phyloP scores from a whole-genome alignment of 2,113 vertebrate species.

The Poeciliopsis turrubarensis region DNA sequence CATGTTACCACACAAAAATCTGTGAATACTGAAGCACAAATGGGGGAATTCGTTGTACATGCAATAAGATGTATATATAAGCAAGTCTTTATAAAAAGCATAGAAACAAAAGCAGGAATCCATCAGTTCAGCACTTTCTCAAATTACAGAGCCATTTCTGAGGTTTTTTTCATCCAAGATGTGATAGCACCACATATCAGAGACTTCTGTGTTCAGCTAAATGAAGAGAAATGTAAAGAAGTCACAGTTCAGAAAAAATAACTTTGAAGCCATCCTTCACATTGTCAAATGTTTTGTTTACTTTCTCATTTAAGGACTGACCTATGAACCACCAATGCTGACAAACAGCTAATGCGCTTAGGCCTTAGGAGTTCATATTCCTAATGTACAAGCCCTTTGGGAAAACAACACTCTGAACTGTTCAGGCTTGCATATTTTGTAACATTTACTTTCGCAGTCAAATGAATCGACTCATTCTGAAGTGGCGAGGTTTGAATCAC shows the following conservation, averaged over 20 bases:
- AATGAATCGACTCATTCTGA: conserved; percentile 1
- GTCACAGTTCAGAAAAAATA: conserved; percentile 7
- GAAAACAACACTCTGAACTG: conserved; percentile 2
- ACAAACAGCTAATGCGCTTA: neutral
- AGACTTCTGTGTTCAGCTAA: neutral
- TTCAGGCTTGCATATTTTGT: conserved; percentile 20
- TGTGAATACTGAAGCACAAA: too few species aligned
- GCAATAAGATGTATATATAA: too few species aligned
- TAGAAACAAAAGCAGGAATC: too few species aligned
- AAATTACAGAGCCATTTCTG: neutral
- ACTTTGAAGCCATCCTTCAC: conserved; percentile 8
- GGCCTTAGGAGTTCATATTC: neutral
- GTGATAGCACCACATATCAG: neutral
- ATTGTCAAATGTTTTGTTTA: conserved; percentile 12
- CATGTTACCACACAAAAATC: too few species aligned
- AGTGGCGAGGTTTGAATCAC: conserved; percentile 17
- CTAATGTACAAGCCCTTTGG: neutral
- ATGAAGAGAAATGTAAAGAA: neutral
- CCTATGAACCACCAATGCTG: neutral
- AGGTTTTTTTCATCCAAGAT: neutral
- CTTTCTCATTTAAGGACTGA: conserved; percentile 4
- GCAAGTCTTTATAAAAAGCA: too few species aligned
- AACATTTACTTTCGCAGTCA: conserved; percentile 29
- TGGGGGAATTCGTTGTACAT: too few species aligned
- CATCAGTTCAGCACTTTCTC: too few species aligned